phyloP scores from a whole-genome alignment of 1,140 invertebrate species.

The Sweltsa coloradensis region DNA sequence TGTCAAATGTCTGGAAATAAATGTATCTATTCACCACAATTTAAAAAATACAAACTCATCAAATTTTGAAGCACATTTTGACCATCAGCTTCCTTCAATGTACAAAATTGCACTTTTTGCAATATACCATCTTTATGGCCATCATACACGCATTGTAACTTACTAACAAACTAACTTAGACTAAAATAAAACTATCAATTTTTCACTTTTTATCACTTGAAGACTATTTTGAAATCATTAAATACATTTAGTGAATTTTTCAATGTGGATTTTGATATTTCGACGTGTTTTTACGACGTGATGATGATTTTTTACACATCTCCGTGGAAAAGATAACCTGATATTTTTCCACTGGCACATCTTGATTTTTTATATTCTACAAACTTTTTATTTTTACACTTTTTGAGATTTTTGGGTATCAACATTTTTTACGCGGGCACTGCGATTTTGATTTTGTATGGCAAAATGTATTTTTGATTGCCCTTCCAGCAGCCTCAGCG shows the following conservation, averaged over 20 bases:
- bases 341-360: neutral
- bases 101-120: too few relatives aligned
- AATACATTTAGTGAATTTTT: neutral
- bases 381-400: neutral
- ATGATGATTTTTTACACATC: neutral
- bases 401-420: neutral
- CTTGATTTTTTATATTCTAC: neutral
- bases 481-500: neutral
- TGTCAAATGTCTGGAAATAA: too few relatives aligned
- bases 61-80: too few relatives aligned
- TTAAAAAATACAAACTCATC: too few relatives aligned
- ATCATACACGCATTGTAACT: too few relatives aligned
- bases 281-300: neutral
- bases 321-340: neutral
- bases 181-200: too few relatives aligned
- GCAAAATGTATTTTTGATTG: slow-evolving; percentile 5
- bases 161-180: too few relatives aligned
- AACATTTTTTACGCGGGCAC: neutral
- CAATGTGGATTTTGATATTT: neutral
- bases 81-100: too few relatives aligned
- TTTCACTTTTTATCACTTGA: too few relatives aligned
- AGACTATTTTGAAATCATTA: too few relatives aligned
- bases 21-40: too few relatives aligned
- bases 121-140: too few relatives aligned
- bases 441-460: neutral